Evolutionary conservation across 2,888 invertebrate genomes (phyloP).

Genomic region (Chaetoderma sp.): DNA sequence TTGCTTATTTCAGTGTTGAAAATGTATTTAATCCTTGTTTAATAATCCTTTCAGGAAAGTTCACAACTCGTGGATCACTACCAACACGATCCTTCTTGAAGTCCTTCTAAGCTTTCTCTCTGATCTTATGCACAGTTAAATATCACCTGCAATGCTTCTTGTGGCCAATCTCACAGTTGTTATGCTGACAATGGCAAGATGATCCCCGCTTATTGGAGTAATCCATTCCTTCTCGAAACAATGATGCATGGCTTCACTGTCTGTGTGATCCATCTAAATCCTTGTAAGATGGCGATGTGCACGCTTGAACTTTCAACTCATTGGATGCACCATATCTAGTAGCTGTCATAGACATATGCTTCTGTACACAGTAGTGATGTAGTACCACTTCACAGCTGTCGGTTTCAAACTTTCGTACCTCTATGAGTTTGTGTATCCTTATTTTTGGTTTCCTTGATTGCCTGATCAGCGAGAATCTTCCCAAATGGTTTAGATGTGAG

Average conservation of each 20-base stretch:
- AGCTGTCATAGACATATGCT: conserved; percentile 3
- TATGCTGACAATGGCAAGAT: no score
- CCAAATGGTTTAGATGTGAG: conserved; percentile 13
- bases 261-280: conserved; percentile 26
- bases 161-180: no score
- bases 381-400: background rate
- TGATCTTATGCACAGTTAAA: conserved; percentile 25
- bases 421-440: conserved; percentile 30
- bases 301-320: background rate
- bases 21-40: no score
- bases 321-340: background rate
- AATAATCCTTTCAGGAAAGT: conserved; percentile 33
- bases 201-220: no score
- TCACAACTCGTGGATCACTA: conserved; percentile 11
- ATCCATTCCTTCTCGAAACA: conserved; percentile 8
- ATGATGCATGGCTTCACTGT: background rate
- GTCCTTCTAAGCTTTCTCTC: conserved; percentile 21
- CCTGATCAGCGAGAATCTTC: conserved; percentile 19
- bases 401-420: conserved; percentile 20
- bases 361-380: conserved; percentile 22
- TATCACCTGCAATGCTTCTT: background rate
- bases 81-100: conserved; percentile 30
- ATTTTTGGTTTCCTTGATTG: conserved; percentile 26
- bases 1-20: no score
- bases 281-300: no score